Conservation (phyloP, 2,113 vertebrate genomes). For the Zosterops pallidus region DNA sequence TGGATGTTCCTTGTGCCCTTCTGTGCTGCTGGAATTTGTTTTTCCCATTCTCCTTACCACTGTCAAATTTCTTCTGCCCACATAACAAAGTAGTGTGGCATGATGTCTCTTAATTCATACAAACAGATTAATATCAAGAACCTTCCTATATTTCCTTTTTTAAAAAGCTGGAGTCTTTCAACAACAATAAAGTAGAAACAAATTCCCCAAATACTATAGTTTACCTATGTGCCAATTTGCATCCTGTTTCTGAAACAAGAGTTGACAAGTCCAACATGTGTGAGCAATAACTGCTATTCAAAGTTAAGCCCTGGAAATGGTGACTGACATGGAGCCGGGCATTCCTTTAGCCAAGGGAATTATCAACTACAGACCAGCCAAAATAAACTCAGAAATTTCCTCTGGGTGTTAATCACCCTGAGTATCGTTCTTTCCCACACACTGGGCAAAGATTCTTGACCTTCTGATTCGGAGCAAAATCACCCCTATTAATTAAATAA, state of each 20-base stretch:
- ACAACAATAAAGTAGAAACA: neutral
- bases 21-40: neutral
- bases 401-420: slow-evolving; percentile 44
- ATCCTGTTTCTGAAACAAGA: neutral
- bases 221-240: neutral
- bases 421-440: slow-evolving; percentile 16
- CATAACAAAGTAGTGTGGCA: neutral
- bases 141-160: neutral
- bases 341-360: slow-evolving; percentile 30
- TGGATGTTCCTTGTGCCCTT: neutral
- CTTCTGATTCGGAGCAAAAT: slow-evolving; percentile 10
- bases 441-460: slow-evolving; percentile 21
- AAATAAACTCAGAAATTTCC: slow-evolving; percentile 65
- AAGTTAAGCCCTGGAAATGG: slow-evolving; percentile 23
- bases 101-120: neutral
- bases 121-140: neutral
- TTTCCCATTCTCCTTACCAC: neutral
- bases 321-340: neutral
- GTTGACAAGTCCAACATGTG: slow-evolving; percentile 23
- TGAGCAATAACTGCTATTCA: slow-evolving; percentile 37
- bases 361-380: slow-evolving; percentile 27
- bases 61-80: neutral
- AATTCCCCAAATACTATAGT: neutral
- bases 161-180: neutral
- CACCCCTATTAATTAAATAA: slow-evolving; percentile 45